Percentiles rank a stretch among this genome's conserved stretches.
These are phyloP conservation scores for Caenorhabditis tropicalis DNA, from an alignment of 1,140 invertebrate species.

Conservation along the genomic window DNA sequence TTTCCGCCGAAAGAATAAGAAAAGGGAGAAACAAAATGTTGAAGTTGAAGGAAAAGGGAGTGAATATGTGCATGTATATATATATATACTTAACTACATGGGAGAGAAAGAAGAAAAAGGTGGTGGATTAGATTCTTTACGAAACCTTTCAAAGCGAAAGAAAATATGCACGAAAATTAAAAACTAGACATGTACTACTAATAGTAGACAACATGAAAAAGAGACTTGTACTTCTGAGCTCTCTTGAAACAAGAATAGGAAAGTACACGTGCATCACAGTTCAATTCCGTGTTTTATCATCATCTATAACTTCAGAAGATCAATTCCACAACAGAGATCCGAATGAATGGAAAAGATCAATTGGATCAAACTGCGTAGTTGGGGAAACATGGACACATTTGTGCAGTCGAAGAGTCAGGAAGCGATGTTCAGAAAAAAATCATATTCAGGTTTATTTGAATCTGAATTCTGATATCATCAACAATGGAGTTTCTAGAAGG, in stretches of 20 bases:
- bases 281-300: neutral
- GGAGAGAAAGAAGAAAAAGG: neutral
- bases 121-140: slow-evolving; percentile 18
- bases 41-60: neutral
- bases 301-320: neutral
- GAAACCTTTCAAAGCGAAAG: slow-evolving; percentile 28
- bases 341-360: neutral
- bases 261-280: slow-evolving; percentile 13
- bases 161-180: neutral
- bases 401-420: too few species aligned
- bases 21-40: neutral
- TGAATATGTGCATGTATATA: neutral
- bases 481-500: too few species aligned
- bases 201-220: neutral
- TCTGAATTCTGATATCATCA: too few species aligned
- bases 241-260: neutral
- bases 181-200: neutral
- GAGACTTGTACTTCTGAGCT: neutral
- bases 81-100: slow-evolving; percentile 12
- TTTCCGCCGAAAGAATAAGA: neutral
- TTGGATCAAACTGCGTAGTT: neutral
- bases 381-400: too few species aligned
- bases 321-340: neutral
- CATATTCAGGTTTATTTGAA: too few species aligned
- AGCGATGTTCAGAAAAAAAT: too few species aligned